Percentiles rank a stretch among this genome's conserved stretches.
Conservation (phyloP, 2,113 vertebrate genomes). For the Aspiorhynchus laticeps region DNA sequence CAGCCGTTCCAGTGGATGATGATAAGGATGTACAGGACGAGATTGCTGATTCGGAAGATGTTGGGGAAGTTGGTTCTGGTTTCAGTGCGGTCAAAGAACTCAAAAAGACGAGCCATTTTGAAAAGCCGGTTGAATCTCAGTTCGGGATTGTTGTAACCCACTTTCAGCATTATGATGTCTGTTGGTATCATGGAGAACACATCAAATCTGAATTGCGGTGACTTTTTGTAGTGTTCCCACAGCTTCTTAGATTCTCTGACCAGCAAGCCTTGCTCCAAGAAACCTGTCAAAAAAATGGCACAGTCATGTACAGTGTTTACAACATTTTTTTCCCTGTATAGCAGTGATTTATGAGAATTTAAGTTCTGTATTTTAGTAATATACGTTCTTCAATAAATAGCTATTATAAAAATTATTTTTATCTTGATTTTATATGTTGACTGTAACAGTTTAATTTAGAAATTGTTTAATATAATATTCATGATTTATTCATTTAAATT, state of each 20-base stretch:
- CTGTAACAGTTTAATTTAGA: background rate
- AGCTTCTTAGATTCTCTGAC: slow-evolving; percentile 82
- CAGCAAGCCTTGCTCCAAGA: slow-evolving; percentile 95
- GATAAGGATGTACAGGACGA: slow-evolving; percentile 85
- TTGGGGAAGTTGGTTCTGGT: slow-evolving; percentile 88
- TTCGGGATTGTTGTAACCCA: slow-evolving; percentile 85
- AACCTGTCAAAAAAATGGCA: slow-evolving; percentile 77
- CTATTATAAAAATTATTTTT: background rate
- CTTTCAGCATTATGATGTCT: slow-evolving; percentile 81
- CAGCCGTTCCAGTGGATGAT: slow-evolving; percentile 91
- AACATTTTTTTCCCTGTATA: background rate
- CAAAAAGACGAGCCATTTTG: slow-evolving; percentile 81
- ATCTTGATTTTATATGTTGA: background rate
- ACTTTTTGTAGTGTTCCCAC: slow-evolving; percentile 81
- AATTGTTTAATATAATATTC: background rate
- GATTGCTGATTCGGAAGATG: slow-evolving; percentile 83
- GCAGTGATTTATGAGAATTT: background rate
- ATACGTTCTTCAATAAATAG: background rate
- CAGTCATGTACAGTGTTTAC: background rate
- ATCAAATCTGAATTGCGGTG: slow-evolving; percentile 85
- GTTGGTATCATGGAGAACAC: slow-evolving; percentile 85
- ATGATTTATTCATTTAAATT: background rate
- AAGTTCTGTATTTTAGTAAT: background rate
- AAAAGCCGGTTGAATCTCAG: slow-evolving; percentile 85
- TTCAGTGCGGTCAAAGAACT: slow-evolving; percentile 87